phyloP scores from a whole-genome alignment of 2,113 vertebrate genomes.

The Pyxicephalus adspersus region DNA sequence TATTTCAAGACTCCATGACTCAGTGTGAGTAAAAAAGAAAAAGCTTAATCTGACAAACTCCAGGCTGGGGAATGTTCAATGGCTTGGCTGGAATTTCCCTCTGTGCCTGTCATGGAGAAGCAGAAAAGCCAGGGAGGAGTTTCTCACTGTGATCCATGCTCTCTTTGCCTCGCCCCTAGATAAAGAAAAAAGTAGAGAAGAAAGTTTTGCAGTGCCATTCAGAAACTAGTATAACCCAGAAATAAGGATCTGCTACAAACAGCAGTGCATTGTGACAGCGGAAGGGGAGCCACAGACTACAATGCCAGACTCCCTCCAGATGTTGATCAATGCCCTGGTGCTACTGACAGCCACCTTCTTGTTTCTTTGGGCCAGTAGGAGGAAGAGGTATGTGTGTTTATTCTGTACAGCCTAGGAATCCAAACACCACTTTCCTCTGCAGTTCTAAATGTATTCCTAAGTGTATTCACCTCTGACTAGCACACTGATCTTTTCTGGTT shows the following conservation, averaged over 20 bases:
- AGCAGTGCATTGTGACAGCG: background rate
- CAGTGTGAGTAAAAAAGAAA: too few species aligned
- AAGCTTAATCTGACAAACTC: too few species aligned
- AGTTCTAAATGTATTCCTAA: too few species aligned
- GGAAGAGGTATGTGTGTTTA: constrained; percentile 14
- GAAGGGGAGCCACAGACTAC: background rate
- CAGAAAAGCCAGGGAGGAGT: constrained; percentile 6
- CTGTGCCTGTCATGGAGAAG: background rate
- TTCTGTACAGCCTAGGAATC: background rate
- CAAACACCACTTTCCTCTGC: background rate
- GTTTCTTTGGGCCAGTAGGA: background rate
- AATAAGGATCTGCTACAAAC: background rate
- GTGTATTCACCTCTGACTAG: background rate
- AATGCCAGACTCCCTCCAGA: constrained; percentile 1
- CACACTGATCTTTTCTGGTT: too few species aligned
- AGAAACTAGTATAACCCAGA: background rate
- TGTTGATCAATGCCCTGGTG: background rate
- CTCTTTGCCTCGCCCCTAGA: constrained; percentile 1
- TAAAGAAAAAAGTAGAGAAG: background rate
- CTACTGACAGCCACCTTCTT: background rate
- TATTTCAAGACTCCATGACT: too few species aligned
- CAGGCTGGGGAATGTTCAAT: too few species aligned
- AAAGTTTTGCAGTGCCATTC: constrained; percentile 3
- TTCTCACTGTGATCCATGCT: too few species aligned
- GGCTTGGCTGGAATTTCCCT: too few species aligned